These are phyloP conservation scores for Halcyon chelicuti DNA, from an alignment of 2,797 vertebrate species.

Conservation along the genomic window DNA sequence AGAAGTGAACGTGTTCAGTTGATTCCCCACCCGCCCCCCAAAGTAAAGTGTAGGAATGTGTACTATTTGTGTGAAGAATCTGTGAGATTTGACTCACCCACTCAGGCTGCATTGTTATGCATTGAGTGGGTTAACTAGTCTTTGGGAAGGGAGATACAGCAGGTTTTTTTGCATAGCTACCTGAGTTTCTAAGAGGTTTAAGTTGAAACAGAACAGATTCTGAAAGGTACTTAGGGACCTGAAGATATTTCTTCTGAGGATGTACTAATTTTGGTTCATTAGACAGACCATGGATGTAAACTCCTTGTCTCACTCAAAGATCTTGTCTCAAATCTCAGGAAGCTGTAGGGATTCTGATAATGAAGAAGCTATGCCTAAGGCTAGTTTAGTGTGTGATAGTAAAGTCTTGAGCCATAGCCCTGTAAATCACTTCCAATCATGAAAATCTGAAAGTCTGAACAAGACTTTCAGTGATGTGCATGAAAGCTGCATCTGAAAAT, in stretches of 20 bases:
- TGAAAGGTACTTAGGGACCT: background rate
- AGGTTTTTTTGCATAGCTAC: background rate
- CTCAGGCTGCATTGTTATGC: background rate
- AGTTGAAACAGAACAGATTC: background rate
- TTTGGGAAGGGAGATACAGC: background rate
- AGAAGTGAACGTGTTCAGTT: background rate
- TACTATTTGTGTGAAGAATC: constrained; percentile 35
- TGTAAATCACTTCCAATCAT: background rate
- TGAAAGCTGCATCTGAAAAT: background rate
- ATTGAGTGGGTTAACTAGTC: background rate
- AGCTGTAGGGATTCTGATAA: background rate
- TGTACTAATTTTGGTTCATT: background rate
- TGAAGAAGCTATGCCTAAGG: background rate
- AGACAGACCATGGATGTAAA: background rate
- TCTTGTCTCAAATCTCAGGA: background rate
- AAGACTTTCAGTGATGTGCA: background rate
- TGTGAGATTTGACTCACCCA: constrained; percentile 20
- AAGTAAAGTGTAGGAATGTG: background rate
- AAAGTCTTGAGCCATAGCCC: background rate
- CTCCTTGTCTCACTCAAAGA: background rate
- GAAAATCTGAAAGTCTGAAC: background rate
- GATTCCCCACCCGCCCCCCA: background rate
- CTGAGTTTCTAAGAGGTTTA: background rate
- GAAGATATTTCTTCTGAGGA: background rate
- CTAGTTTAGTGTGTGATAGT: background rate